Base-by-base conservation (phyloP, 2,113 vertebrate species). In the Chaetura pelagica region DNA sequence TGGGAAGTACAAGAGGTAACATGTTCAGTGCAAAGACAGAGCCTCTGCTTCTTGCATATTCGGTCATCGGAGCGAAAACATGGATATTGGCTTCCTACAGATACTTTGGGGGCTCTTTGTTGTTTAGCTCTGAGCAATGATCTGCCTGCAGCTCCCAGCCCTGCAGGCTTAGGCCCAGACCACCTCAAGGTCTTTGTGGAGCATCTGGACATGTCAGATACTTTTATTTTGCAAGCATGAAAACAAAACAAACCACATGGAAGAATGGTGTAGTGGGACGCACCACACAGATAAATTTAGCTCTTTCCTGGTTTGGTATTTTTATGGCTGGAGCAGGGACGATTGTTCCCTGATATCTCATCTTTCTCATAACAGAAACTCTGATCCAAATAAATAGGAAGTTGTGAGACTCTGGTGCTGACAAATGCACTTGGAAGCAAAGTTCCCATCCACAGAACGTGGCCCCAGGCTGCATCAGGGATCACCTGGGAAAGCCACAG, bases 281-380 rank as follows among this genome's bases (percentile, higher is more conserved):
- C n/a, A n/a, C n/a, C n/a, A n/a, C n/a, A n/a, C n/a, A n/a, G n/a
- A 93, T 93, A 95, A 83, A 77, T 80, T 38, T 44, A 73, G 55
- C 58, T 78, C 58, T 95, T 91, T 24, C 46, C 80, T 87, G 71
- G 78, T 90, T 75, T 87, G n/a, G 35, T 85, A 35, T 79, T 87
- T 76, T 72, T 66, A 74, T 82, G 82, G 38, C 82, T 95, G 58
- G 57, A 96, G 35, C 1, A 1, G n/a, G 32, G 77, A 34, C 0
- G 23, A 78, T 82, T 94, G 69, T 52, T 85, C 71, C 34, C 71
- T 27, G 35, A 35, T 87, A 87, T 68, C 90, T 93, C 90, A 57
- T 82, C 62, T 80, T 75, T 49, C 66, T 77, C 40, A 19, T 83
- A 90, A 91, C 92, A 94, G 82, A 91, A 96, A 76, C 27, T 52